Percentiles rank a stretch among this genome's conserved stretches.
These are phyloP conservation scores for Gambusia holbrooki DNA, from an alignment of 2,113 vertebrate species.

Conservation along the genomic window DNA sequence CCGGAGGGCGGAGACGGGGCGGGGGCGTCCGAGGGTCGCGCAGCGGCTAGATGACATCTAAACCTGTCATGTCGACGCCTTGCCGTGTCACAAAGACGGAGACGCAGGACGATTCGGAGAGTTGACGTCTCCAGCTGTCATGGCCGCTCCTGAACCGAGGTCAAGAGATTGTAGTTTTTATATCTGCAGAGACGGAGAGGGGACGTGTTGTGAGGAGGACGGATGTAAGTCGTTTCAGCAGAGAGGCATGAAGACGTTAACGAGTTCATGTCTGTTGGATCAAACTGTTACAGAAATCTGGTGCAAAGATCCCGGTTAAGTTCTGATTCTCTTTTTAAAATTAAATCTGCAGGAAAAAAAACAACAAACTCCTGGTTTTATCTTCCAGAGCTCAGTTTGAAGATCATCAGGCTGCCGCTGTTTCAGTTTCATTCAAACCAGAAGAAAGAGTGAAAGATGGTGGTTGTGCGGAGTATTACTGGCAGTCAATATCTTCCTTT, in stretches of 20 bases:
- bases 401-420: neutral
- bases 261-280: neutral
- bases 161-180: slow-evolving; percentile 48
- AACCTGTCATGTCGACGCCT: slow-evolving; percentile 64
- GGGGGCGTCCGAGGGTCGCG: slow-evolving; percentile 41
- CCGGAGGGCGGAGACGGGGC: slow-evolving; percentile 13
- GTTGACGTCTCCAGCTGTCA: slow-evolving; percentile 62
- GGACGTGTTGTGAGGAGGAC: slow-evolving; percentile 9
- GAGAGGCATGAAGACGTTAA: neutral
- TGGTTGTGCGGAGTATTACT: neutral
- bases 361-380: neutral
- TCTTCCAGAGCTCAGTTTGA: neutral
- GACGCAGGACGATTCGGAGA: slow-evolving; percentile 34
- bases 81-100: slow-evolving; percentile 60
- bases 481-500: neutral
- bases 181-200: slow-evolving; percentile 17
- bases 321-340: slow-evolving; percentile 30
- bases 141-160: slow-evolving; percentile 54
- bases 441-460: neutral
- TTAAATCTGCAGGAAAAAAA: neutral
- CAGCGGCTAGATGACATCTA: slow-evolving; percentile 66
- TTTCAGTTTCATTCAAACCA: neutral
- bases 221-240: slow-evolving; percentile 38
- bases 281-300: neutral
- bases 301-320: slow-evolving; percentile 5